Conservation (phyloP, 1,140 invertebrate species). For the Anthonomus grandis region DNA sequence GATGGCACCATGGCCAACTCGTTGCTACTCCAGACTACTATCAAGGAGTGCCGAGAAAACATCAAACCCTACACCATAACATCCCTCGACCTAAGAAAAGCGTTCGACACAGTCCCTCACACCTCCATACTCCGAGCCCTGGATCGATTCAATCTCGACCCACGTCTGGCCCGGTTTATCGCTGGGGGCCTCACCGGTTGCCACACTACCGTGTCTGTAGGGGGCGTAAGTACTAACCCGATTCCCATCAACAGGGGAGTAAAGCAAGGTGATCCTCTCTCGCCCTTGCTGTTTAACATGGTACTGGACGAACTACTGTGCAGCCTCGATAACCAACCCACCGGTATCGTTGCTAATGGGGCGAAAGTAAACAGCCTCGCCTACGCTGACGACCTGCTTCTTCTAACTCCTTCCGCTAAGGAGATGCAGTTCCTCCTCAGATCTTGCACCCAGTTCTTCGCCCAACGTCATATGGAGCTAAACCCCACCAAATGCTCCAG, state of each 20-base stretch:
- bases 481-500: background rate
- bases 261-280: slow-evolving; percentile 42
- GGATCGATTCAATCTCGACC: no score
- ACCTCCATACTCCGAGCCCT: no score
- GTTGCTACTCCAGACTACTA: background rate
- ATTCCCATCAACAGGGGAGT: no score
- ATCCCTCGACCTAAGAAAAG: no score
- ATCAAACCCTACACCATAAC: no score
- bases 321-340: background rate
- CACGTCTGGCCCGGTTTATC: no score
- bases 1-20: background rate
- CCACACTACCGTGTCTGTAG: no score
- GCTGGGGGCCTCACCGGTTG: no score
- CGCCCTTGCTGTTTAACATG: slow-evolving; percentile 38
- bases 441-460: background rate
- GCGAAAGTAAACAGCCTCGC: slow-evolving; percentile 34
- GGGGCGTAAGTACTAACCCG: no score
- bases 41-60: no score
- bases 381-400: slow-evolving; percentile 48
- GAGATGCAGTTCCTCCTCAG: background rate
- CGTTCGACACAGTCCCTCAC: no score
- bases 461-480: background rate
- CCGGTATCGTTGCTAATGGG: slow-evolving; percentile 9
- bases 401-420: slow-evolving; percentile 30
- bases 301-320: slow-evolving; percentile 43